phyloP scores from a whole-genome alignment of 2,888 invertebrate genomes.

The Mythimna vitellina region DNA sequence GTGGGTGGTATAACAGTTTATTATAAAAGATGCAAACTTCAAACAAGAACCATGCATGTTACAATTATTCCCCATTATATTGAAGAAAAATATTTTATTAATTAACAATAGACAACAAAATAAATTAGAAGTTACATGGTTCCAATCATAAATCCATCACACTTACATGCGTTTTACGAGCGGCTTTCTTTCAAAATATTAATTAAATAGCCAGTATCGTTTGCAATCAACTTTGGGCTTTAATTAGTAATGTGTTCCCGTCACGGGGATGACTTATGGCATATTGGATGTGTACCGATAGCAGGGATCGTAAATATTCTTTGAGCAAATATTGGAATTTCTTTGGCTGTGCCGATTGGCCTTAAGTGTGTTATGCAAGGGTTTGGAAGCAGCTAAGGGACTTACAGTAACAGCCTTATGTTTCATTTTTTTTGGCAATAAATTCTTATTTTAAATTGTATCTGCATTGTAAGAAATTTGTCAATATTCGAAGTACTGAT shows the following conservation, averaged over 20 bases:
- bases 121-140: slow-evolving; percentile 54
- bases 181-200: slow-evolving; percentile 73
- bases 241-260: slow-evolving; percentile 81
- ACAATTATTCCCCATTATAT: background rate
- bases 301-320: slow-evolving; percentile 60
- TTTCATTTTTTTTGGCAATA: background rate
- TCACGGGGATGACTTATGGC: slow-evolving; percentile 81
- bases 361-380: slow-evolving; percentile 26
- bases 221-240: slow-evolving; percentile 77
- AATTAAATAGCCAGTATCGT: slow-evolving; percentile 77
- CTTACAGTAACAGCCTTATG: background rate
- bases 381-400: background rate
- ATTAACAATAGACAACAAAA: slow-evolving; percentile 48
- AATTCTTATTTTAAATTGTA: background rate
- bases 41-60: background rate
- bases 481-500: background rate
- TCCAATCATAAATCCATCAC: slow-evolving; percentile 72
- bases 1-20: background rate
- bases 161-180: slow-evolving; percentile 73
- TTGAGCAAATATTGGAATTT: slow-evolving; percentile 65
- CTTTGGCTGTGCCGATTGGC: slow-evolving; percentile 53
- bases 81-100: slow-evolving; percentile 29
- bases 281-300: slow-evolving; percentile 74
- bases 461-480: background rate
- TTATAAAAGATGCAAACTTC: no score